These are phyloP conservation scores for Pipa parva DNA, from an alignment of 2,113 vertebrate species.

Conservation along the genomic window DNA sequence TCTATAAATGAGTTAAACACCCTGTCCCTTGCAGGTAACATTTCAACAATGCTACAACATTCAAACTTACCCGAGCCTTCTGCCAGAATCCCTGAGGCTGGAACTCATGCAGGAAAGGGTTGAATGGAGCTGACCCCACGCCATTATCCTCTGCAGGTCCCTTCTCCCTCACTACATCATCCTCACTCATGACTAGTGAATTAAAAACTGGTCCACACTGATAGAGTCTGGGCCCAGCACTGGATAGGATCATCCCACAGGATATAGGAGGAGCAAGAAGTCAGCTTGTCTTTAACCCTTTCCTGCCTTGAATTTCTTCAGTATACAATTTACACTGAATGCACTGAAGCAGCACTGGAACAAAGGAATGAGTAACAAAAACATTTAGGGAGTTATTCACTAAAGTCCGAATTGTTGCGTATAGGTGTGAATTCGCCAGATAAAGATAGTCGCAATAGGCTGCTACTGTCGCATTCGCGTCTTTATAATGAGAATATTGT, in stretches of 20 bases:
- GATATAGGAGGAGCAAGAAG: constrained; percentile 11
- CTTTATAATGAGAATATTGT: no score
- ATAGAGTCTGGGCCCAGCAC: constrained; percentile 15
- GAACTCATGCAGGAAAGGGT: constrained; percentile 72
- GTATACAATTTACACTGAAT: no score
- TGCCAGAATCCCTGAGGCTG: constrained; percentile 56
- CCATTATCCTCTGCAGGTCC: not conserved
- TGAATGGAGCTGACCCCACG: constrained; percentile 39
- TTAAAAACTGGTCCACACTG: not conserved
- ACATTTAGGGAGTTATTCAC: no score
- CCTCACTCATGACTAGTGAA: constrained; percentile 1
- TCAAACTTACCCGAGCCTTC: constrained; percentile 63
- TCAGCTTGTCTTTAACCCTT: not conserved
- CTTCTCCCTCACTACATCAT: not conserved
- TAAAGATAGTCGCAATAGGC: no score
- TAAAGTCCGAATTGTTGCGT: no score
- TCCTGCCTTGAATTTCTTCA: no score
- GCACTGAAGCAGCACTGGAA: no score
- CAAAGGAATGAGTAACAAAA: no score
- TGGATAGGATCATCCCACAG: constrained; percentile 11
- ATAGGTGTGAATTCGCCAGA: no score
- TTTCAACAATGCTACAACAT: no score
- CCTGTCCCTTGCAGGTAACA: not conserved
- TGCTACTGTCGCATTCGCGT: no score
- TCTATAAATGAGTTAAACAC: no score